These are phyloP conservation scores for Cheilinus undulatus DNA, from an alignment of 2,113 vertebrate species.

Conservation along the genomic window DNA sequence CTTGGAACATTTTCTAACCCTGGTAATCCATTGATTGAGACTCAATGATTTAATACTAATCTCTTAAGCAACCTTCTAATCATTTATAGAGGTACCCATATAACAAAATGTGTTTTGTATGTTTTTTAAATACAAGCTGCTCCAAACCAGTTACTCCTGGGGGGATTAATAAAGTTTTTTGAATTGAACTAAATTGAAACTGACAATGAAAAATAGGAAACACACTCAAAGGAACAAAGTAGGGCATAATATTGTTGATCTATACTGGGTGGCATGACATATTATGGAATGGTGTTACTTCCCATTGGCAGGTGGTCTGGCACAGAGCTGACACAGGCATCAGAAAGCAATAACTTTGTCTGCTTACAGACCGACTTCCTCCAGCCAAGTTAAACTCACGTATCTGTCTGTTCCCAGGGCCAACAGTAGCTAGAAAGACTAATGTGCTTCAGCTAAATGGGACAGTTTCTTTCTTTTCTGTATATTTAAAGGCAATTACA, in stretches of 20 bases:
- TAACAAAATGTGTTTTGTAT: too few species aligned
- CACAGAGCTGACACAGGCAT: slow-evolving; percentile 81
- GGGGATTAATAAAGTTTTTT: too few species aligned
- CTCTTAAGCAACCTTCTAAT: too few species aligned
- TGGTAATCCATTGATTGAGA: too few species aligned
- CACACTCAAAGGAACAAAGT: not conserved
- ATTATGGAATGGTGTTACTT: slow-evolving; percentile 61
- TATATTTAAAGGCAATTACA: not conserved
- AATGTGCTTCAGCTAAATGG: not conserved
- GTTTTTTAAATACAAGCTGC: too few species aligned
- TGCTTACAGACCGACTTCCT: slow-evolving; percentile 77
- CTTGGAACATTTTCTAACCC: too few species aligned
- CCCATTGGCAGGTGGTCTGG: slow-evolving; percentile 86
- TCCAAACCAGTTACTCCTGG: too few species aligned
- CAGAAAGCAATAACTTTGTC: slow-evolving; percentile 87
- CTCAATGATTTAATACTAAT: too few species aligned
- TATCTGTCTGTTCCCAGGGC: slow-evolving; percentile 60
- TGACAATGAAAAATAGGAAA: not conserved
- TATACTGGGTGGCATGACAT: slow-evolving; percentile 53
- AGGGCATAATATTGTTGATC: slow-evolving; percentile 25
- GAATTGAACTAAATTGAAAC: not conserved
- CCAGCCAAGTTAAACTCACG: slow-evolving; percentile 85
- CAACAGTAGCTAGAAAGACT: slow-evolving; percentile 19
- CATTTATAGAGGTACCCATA: too few species aligned
- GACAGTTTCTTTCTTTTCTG: slow-evolving; percentile 3